Conservation (phyloP, 2,888 invertebrate genomes). For the Spatulosminthurus flaviceps region DNA sequence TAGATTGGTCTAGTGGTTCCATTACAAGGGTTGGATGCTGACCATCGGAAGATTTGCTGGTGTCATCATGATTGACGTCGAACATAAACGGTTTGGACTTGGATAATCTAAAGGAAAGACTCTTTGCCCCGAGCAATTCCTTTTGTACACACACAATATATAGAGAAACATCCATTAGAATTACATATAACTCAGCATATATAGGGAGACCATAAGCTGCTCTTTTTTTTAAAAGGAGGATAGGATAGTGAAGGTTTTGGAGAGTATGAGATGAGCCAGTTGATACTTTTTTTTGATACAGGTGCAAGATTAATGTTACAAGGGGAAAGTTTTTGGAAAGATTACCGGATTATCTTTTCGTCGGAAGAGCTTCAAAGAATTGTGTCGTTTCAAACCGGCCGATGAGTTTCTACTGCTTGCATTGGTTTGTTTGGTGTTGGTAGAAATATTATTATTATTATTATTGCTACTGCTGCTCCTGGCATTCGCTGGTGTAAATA, state of each 20-base stretch:
- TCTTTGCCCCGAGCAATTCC: slow-evolving; percentile 48
- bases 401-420: slow-evolving; percentile 9
- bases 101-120: slow-evolving; percentile 57
- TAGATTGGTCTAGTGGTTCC: background rate
- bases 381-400: slow-evolving; percentile 52
- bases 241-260: too few species aligned
- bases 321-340: slow-evolving; percentile 1
- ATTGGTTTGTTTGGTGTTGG: background rate
- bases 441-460: background rate
- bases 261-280: background rate
- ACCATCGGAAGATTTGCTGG: background rate
- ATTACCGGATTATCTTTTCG: slow-evolving; percentile 49
- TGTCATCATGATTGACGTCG: slow-evolving; percentile 18
- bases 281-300: slow-evolving; percentile 8
- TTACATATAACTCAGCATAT: background rate
- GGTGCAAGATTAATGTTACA: slow-evolving; percentile 1
- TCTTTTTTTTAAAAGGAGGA: too few species aligned
- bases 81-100: slow-evolving; percentile 56
- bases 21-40: slow-evolving; percentile 10
- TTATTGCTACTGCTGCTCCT: background rate
- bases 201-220: too few species aligned
- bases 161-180: background rate
- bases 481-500: slow-evolving; percentile 24
- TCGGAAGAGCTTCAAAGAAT: slow-evolving; percentile 57
- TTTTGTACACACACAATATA: too few species aligned